Evolutionary conservation across 2,797 vertebrate genomes (phyloP).

Genomic region (Columba guinea): DNA sequence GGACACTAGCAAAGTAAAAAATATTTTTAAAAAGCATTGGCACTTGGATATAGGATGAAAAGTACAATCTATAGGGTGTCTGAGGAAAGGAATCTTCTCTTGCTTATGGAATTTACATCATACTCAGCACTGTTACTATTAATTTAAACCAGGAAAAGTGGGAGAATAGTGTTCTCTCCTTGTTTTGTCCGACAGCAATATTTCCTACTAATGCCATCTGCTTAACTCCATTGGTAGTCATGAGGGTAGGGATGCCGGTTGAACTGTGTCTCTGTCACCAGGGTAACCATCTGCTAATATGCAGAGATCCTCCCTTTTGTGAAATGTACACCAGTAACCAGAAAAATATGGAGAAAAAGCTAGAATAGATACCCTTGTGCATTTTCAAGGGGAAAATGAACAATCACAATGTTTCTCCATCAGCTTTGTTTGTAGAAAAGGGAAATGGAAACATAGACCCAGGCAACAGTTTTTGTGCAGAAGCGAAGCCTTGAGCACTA

Average conservation of each 20-base stretch:
- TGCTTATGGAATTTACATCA: background rate
- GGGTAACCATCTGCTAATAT: background rate
- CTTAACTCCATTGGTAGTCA: background rate
- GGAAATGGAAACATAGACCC: background rate
- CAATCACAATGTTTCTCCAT: background rate
- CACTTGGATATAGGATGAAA: background rate
- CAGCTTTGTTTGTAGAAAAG: background rate
- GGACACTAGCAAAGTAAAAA: conserved; percentile 21
- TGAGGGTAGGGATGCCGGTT: background rate
- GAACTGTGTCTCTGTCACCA: background rate
- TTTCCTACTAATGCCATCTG: background rate
- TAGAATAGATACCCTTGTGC: background rate
- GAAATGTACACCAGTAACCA: background rate
- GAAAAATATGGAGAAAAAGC: background rate
- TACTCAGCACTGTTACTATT: background rate
- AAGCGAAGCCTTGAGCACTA: background rate
- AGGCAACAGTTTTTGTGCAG: background rate
- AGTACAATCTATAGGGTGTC: background rate
- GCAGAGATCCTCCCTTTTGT: background rate
- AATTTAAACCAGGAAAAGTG: background rate
- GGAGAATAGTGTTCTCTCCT: background rate
- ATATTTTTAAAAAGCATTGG: background rate
- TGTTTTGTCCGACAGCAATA: background rate
- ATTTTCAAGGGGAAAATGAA: background rate
- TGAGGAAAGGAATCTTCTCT: background rate